A percentile compares a stretch with the other conserved stretches of the same genome.
Conservation (phyloP, 1,140 invertebrate genomes). For the Trichomalopsis sarcophagae region DNA sequence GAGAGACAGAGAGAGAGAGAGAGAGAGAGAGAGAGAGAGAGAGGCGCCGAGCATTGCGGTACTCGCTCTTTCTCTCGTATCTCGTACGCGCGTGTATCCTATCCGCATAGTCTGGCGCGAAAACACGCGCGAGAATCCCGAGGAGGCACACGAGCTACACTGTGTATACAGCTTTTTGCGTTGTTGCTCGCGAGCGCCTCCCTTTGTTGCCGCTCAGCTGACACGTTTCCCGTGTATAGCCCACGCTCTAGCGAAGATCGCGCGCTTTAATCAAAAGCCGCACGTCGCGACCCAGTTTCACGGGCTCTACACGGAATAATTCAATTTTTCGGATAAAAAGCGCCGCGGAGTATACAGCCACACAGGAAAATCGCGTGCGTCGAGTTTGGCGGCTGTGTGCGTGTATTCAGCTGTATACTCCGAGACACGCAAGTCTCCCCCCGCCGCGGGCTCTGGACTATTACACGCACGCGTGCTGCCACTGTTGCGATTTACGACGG, state of each 20-base stretch:
- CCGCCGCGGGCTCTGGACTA: neutral
- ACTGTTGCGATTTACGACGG: conserved; percentile 1
- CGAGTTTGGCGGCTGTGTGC: neutral
- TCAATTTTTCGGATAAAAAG: conserved; percentile 4
- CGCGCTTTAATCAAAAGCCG: neutral
- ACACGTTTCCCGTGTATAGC: neutral
- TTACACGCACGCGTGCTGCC: neutral
- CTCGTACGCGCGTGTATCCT: neutral
- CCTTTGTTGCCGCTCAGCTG: conserved; percentile 19
- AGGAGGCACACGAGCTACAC: neutral
- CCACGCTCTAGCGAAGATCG: neutral
- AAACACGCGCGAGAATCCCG: neutral
- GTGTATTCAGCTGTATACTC: neutral
- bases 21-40: neutral
- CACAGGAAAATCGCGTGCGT: neutral
- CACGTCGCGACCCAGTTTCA: neutral
- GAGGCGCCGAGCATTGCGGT: conserved; percentile 33
- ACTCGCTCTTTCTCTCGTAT: conserved; percentile 48
- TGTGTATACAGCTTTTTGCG: conserved; percentile 45
- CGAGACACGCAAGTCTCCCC: neutral
- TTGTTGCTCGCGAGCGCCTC: conserved; percentile 24
- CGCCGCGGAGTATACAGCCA: neutral
- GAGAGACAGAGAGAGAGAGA: conserved; percentile 9
- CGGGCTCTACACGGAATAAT: neutral
- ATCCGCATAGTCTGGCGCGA: neutral